phyloP scores from a whole-genome alignment of 2,113 vertebrate genomes.

The Dipodomys ordii region DNA sequence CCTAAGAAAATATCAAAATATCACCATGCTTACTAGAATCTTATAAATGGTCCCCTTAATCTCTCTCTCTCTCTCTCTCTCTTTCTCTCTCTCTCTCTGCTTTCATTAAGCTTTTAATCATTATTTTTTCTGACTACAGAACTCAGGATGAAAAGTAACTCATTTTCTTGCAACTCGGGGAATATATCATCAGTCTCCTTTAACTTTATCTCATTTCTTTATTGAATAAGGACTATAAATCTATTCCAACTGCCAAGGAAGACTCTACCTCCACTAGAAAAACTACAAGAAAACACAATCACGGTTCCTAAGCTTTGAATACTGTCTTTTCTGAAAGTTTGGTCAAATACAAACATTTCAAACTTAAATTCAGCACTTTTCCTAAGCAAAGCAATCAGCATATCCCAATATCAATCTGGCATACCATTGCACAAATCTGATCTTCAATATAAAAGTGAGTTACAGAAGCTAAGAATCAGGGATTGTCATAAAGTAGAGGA shows the following conservation, averaged over 20 bases:
- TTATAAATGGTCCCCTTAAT: neutral
- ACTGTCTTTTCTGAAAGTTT: slow-evolving; percentile 46
- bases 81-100: no score
- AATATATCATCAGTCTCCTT: neutral
- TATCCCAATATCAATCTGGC: slow-evolving; percentile 49
- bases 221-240: neutral
- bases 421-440: slow-evolving; percentile 11
- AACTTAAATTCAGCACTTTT: slow-evolving; percentile 60
- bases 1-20: neutral
- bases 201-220: slow-evolving; percentile 5
- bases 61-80: no score
- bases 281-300: neutral
- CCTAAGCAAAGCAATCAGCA: slow-evolving; percentile 15
- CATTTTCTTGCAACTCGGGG: neutral
- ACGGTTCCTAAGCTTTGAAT: slow-evolving; percentile 21
- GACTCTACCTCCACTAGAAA: neutral
- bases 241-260: neutral
- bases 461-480: slow-evolving; percentile 63
- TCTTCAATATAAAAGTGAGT: slow-evolving; percentile 63
- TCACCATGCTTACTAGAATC: neutral
- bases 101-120: slow-evolving; percentile 32
- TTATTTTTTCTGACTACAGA: slow-evolving; percentile 15
- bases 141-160: neutral
- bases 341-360: slow-evolving; percentile 41
- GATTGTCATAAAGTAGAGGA: slow-evolving; percentile 69